These are phyloP conservation scores for Polia nebulosa DNA, from an alignment of 2,888 invertebrate species.

Conservation along the genomic window DNA sequence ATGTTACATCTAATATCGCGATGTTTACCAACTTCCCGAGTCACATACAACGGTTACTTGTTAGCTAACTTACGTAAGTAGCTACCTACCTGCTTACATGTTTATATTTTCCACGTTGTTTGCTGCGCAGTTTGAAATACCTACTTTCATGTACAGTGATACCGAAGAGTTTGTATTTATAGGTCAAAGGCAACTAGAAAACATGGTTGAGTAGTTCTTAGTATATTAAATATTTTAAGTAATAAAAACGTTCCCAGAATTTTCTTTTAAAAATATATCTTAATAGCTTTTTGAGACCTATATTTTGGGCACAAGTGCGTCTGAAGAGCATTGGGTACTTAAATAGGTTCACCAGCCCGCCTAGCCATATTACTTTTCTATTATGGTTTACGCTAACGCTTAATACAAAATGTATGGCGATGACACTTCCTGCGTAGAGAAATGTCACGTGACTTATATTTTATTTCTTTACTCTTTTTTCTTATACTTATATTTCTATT, in stretches of 20 bases:
- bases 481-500: too few relatives aligned
- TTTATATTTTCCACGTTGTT: slow-evolving; percentile 1
- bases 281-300: not conserved
- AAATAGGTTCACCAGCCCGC: too few relatives aligned
- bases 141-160: not conserved
- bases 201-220: not conserved
- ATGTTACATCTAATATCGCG: slow-evolving; percentile 13
- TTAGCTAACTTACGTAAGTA: slow-evolving; percentile 3
- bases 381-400: too few relatives aligned
- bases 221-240: not conserved
- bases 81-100: not conserved
- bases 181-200: not conserved
- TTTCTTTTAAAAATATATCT: not conserved
- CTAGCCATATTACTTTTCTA: too few relatives aligned
- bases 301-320: not conserved
- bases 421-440: too few relatives aligned
- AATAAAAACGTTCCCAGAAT: not conserved
- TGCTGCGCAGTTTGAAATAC: not conserved
- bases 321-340: not conserved
- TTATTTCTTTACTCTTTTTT: too few relatives aligned
- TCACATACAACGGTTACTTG: slow-evolving; percentile 9
- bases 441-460: too few relatives aligned
- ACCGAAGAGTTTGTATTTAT: not conserved
- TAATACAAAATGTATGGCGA: too few relatives aligned
- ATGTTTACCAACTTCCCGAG: slow-evolving; percentile 13